Evolutionary conservation across 2,113 vertebrate genomes (phyloP).

Genomic region (Tympanuchus pallidicinctus): DNA sequence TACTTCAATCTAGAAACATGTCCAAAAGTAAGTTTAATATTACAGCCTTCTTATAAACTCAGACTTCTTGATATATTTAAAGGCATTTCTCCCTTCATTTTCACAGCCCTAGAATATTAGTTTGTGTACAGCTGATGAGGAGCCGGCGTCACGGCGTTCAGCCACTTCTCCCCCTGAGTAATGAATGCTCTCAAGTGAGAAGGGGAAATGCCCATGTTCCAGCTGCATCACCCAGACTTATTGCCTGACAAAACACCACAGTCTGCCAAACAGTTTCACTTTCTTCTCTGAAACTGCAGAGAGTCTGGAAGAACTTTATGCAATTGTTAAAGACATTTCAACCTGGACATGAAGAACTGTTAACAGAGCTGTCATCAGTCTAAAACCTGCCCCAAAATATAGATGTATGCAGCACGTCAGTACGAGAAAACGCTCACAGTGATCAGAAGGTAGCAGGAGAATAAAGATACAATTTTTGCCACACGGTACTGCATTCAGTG

Average conservation of each 20-base stretch:
- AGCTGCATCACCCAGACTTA: not conserved
- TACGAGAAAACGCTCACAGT: not conserved
- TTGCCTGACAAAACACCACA: not conserved
- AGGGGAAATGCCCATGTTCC: too few species aligned
- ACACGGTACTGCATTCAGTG: not conserved
- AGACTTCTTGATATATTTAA: not conserved
- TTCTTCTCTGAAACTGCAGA: not conserved
- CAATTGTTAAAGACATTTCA: not conserved
- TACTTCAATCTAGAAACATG: not conserved
- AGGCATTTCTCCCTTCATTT: not conserved
- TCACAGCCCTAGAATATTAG: not conserved
- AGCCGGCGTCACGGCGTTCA: fast-evolving
- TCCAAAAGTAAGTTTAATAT: not conserved
- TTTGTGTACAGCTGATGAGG: not conserved
- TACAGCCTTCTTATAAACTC: not conserved
- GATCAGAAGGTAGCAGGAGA: not conserved
- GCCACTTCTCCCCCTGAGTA: not conserved
- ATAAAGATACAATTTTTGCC: not conserved
- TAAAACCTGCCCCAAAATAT: not conserved
- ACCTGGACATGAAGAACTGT: not conserved
- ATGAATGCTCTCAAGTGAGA: not conserved
- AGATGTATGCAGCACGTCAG: not conserved
- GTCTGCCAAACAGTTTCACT: not conserved
- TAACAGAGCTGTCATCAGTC: not conserved
- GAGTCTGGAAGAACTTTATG: not conserved